Evolutionary conservation across 2,113 vertebrate species (phyloP).

Genomic region (Aegithalos caudatus): DNA sequence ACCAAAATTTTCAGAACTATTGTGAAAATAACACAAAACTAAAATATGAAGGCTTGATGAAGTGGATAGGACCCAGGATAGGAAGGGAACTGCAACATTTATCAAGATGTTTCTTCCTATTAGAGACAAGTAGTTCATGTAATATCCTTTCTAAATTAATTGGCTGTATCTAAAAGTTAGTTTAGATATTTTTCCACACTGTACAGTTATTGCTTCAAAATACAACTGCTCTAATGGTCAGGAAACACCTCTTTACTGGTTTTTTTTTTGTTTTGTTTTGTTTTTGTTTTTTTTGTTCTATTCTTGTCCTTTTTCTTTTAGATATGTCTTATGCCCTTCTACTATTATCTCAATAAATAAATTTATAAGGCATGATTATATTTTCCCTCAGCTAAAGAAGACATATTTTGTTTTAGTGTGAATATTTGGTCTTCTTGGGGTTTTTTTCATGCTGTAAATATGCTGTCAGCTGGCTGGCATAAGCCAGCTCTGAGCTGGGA

Average conservation of each 20-base stretch:
- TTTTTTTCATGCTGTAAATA: background rate
- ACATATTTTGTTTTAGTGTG: background rate
- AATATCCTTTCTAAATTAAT: background rate
- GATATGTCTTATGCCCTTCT: background rate
- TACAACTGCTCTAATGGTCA: background rate
- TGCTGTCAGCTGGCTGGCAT: background rate
- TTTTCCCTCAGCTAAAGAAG: background rate
- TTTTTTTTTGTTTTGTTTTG: background rate
- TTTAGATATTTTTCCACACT: background rate
- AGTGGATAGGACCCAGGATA: background rate
- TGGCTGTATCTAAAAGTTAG: background rate
- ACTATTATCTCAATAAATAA: background rate
- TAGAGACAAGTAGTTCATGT: background rate
- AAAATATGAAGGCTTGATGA: background rate
- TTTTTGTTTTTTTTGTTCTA: background rate
- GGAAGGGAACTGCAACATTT: background rate
- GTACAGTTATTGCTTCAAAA: background rate
- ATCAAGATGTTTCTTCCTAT: background rate
- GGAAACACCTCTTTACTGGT: background rate
- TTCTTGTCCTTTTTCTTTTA: background rate
- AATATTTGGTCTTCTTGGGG: background rate
- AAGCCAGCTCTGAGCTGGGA: background rate
- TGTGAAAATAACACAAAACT: background rate
- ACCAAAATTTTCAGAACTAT: background rate
- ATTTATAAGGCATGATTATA: background rate